Evolutionary conservation across 2,797 vertebrate species (phyloP), one percentile per base, ranked within the genome.

Genomic region (Peromyscus eremicus): DNA sequence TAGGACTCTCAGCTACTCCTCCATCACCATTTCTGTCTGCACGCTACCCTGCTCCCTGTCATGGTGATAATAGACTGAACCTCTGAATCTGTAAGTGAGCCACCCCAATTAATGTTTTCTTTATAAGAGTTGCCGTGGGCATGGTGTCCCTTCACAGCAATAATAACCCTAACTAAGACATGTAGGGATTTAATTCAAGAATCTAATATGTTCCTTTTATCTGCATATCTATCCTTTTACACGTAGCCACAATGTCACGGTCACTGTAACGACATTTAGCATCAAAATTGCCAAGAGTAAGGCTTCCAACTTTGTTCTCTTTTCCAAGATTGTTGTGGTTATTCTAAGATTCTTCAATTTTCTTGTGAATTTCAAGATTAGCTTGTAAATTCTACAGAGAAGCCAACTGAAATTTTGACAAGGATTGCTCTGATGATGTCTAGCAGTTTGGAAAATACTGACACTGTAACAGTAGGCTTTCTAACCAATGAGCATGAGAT

Each of bases 241-340:
- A 32, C 40, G n/a, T 10, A 46, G n/a, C 11, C 17, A 5, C 6
- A 16, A 0, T 21, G 5, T 43, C 11, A 57, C 4, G 0, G 60
- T 76, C 75, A 13, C 3, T 46, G 1, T 85, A 66, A 64, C 4
- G 75, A 11, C 11, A 29, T 17, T 83, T 66, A 55, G 64, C 68
- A 55, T 64, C 71, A 37, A 84, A 89, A 80, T 84, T 37, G 37
- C 13, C 10, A 83, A 49, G n/a, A 19, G 5, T 37, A 11, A 81
- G 5, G n/a, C 17, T 19, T 70, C 43, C 23, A 37, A n/a, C 25
- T 92, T 13, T 89, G 27, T 68, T 43, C 29, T 77, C 11, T 29
- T 88, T 88, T 71, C 16, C 11, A 64, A 73, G 3, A 75, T 82
- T 68, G 37, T 49, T 81, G 40, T 92, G 25, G 5, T 60, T 71